Base-by-base conservation (phyloP, 2,797 vertebrate genomes). In the Denticeps clupeoides region DNA sequence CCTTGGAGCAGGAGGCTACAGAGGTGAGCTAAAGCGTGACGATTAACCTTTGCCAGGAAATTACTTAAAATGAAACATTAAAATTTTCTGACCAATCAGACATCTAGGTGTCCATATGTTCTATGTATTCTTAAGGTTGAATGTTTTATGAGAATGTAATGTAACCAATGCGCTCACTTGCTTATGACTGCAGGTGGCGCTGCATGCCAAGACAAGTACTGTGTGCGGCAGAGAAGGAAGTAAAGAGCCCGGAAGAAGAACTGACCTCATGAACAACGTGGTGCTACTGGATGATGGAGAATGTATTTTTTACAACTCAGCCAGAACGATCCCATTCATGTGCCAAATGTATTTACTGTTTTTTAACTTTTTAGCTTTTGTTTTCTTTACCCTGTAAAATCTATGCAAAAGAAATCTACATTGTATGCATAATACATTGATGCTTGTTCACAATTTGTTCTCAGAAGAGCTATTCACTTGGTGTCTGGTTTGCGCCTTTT, bases 201-300 rank as follows among this genome's bases (percentile, higher is more conserved):
- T 26, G 87, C 82, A 63, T 89, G 89, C 60, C 82, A 84, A 74
- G 88, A 91, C 60, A 89, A 87, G 69, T 84, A 85, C 78, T 94
- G 91, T 59, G 88, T n/a, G 35, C 35, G 87, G 58, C 84, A 82
- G 69, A 90, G 85, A 76, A 88, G 89, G 81, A 98, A 96, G 83
- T 95, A 87, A 90, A 68, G 74, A 46, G 64, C 58, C 41, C 55
- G 53, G 48, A 29, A 11, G 70, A 56, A 66, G 80, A 82, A 66
- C 57, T 88, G 85, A 94, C 87, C 90, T 95, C 91, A 94, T 87
- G 68, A 82, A 88, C 68, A 83, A 82, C 82, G 72, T 89, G 93
- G 90, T 94, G 93, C 93, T 95, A 96, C 83, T 86, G 86, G 84
- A 75, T 89, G 82, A 86, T 86, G 75, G 77, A 81, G 85, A 90